These are phyloP conservation scores for Erebia ligea DNA, from an alignment of 2,888 invertebrate genomes.

Conservation along the genomic window DNA sequence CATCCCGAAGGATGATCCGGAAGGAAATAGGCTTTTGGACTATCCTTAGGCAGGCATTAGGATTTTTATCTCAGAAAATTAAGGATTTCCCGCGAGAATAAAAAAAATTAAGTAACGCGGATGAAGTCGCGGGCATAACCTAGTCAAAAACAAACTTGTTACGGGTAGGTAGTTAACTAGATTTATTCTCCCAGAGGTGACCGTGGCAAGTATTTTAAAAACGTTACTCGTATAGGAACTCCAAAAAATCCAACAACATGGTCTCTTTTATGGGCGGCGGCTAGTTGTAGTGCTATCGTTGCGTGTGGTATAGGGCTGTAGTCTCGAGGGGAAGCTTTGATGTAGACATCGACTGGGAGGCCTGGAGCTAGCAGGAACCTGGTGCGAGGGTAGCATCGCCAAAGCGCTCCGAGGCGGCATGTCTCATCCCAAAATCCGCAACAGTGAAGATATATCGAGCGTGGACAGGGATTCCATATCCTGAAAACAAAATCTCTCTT, in stretches of 20 bases:
- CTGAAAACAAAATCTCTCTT: constrained; percentile 46
- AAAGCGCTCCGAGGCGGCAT: constrained; percentile 59
- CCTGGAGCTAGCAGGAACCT: constrained; percentile 63
- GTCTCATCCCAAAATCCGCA: constrained; percentile 61
- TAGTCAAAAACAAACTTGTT: too few relatives aligned
- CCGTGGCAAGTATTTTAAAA: constrained; percentile 51
- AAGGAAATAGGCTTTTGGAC: too few relatives aligned
- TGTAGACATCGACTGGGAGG: constrained; percentile 49
- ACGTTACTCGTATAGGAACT: constrained; percentile 59
- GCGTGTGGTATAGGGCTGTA: constrained; percentile 49
- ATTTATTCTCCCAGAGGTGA: too few relatives aligned
- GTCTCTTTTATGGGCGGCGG: constrained; percentile 62
- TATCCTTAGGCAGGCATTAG: too few relatives aligned
- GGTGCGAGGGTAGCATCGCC: constrained; percentile 60
- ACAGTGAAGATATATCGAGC: constrained; percentile 58
- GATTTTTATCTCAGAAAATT: too few relatives aligned
- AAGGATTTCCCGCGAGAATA: too few relatives aligned
- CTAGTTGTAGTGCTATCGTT: constrained; percentile 55
- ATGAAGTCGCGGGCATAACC: too few relatives aligned
- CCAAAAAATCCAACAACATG: constrained; percentile 58
- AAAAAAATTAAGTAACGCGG: too few relatives aligned
- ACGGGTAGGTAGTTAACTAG: too few relatives aligned
- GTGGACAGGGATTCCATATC: constrained; percentile 56
- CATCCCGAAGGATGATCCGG: too few relatives aligned
- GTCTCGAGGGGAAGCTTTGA: constrained; percentile 56